Evolutionary conservation across 2,797 vertebrate genomes (phyloP).

Genomic region (Arctocebus calabarensis): DNA sequence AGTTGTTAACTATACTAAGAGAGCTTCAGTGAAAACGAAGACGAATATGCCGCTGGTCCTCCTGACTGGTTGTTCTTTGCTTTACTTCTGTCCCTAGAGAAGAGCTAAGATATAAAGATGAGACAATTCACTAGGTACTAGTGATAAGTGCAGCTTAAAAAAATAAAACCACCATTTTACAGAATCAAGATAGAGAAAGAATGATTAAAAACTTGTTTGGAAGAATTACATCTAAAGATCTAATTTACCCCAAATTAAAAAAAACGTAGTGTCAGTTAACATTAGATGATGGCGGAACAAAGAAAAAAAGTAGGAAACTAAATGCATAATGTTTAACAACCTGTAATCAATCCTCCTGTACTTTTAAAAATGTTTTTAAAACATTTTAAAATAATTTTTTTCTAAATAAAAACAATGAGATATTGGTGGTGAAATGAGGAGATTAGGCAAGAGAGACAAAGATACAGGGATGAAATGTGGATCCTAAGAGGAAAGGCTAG

Average conservation of each 20-base stretch:
- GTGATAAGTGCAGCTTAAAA: background rate
- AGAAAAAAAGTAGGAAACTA: background rate
- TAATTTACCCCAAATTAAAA: background rate
- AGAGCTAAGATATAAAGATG: background rate
- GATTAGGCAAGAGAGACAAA: background rate
- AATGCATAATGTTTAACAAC: background rate
- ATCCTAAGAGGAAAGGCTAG: background rate
- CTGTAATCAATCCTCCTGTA: background rate
- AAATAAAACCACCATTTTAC: background rate
- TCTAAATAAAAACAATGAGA: background rate
- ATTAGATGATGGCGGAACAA: background rate
- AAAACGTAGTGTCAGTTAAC: background rate
- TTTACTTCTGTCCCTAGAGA: conserved; percentile 13
- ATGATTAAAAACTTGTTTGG: background rate
- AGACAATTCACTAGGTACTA: background rate
- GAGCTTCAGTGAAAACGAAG: background rate
- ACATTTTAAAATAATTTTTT: background rate
- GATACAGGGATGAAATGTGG: background rate
- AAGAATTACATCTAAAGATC: background rate
- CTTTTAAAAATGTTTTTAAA: background rate
- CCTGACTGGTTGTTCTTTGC: background rate
- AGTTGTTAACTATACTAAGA: background rate
- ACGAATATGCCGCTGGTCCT: background rate
- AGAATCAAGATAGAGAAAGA: background rate
- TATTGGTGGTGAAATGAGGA: background rate